Base-by-base conservation (phyloP, 2,797 vertebrate genomes). In the Tadarida brasiliensis region DNA sequence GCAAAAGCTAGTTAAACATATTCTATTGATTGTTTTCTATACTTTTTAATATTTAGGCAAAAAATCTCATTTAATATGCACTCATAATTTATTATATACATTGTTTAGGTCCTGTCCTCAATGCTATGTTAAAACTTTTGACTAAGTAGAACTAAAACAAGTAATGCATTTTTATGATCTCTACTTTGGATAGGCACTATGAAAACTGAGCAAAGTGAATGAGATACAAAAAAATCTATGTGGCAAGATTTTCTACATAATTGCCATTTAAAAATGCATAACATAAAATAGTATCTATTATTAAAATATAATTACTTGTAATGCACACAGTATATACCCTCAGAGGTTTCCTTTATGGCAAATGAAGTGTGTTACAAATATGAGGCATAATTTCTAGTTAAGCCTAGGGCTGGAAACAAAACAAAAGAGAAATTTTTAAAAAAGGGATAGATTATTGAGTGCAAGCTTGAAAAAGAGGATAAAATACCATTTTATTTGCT, bases 401-500 rank as follows among this genome's bases (percentile, higher is more conserved):
- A 76, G 30, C 56, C 54, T 74, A 87, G 54, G 81, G 47, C 59
- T 67, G 33, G 83, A 95, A 96, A 96, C 51, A 94, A 84, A 96
- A 84, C 39, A 80, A 78, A 86, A 67, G 17, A 65, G 47, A 93
- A 56, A 76, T 61, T 59, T 59, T 59, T 3, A 26, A 89, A 95
- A 90, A 91, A 76, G 57, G n/a, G 5, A 94, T 83, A 83, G 33
- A 51, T 80, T 47, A 91, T 71, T 7, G 10, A 83, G 26, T 30
- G 30, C 15, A 92, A 95, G 51, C 22, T 80, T 12, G 44, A 83
- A 56, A 89, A 56, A 28, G 24, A 4, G 35, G 44, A 54, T 83
- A 94, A 94, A 77, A 78, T 70, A 54, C 0, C 28, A 20, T 87
- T 24, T 82, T 78, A 92, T 65, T 85, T 90, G 20, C 7, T 91